Percentiles rank a stretch among this genome's conserved stretches.
phyloP scores from a whole-genome alignment of 2,113 vertebrate species.

The Mixornis gularis region DNA sequence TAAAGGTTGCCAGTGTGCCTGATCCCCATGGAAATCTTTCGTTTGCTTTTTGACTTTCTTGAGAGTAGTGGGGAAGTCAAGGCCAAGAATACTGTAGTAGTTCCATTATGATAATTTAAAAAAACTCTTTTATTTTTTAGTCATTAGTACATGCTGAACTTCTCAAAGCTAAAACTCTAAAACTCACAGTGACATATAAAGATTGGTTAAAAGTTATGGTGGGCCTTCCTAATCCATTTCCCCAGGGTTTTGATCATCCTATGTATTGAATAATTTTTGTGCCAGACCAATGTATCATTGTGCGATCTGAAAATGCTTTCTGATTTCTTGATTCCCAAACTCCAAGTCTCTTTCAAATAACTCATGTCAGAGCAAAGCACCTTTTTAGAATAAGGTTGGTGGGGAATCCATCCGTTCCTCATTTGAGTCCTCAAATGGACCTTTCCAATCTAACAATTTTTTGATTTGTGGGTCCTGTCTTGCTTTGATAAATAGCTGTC shows the following conservation, averaged over 20 bases:
- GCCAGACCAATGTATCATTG: not conserved
- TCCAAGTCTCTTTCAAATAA: not conserved
- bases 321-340: not conserved
- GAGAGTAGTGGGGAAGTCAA: not conserved
- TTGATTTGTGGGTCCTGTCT: rapidly evolving
- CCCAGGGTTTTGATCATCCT: not conserved
- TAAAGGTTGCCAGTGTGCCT: not conserved
- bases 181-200: not conserved
- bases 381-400: not conserved
- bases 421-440: not conserved
- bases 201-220: not conserved
- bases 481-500: not conserved
- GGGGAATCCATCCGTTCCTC: not conserved
- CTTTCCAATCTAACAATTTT: not conserved
- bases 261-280: not conserved
- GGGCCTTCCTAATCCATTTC: not conserved
- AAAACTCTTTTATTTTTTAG: not conserved
- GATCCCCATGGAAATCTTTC: not conserved
- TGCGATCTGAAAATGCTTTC: not conserved
- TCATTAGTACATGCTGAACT: not conserved
- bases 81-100: not conserved
- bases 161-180: not conserved
- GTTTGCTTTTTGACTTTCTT: not conserved
- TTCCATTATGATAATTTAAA: not conserved
- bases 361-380: not conserved